These are phyloP conservation scores for Trichonephila inaurata DNA, from an alignment of 1,140 invertebrate genomes.

Conservation along the genomic window DNA sequence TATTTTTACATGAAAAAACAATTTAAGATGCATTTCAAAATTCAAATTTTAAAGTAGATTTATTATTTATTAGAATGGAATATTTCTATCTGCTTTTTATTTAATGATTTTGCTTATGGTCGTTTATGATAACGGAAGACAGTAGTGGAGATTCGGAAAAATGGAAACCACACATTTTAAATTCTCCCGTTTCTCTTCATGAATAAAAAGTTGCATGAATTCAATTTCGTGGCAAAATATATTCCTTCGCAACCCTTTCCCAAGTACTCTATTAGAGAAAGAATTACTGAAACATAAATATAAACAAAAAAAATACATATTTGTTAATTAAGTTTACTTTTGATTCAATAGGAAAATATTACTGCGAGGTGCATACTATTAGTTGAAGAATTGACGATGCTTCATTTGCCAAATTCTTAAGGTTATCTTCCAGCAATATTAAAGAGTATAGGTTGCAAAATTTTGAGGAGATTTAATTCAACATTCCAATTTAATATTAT, in stretches of 20 bases:
- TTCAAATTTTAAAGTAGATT: conserved; percentile 44
- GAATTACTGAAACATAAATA: not conserved
- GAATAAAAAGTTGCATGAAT: not conserved
- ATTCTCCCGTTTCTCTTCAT: not conserved
- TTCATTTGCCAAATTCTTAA: too few relatives aligned
- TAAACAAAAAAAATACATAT: not conserved
- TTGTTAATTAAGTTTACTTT: not conserved
- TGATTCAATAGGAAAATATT: not conserved
- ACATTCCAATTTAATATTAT: too few relatives aligned
- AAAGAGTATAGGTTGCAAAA: too few relatives aligned
- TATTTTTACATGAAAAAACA: conserved; percentile 55
- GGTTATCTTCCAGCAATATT: too few relatives aligned
- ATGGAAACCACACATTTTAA: not conserved
- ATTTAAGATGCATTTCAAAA: conserved; percentile 17
- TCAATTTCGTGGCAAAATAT: not conserved
- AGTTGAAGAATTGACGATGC: too few relatives aligned
- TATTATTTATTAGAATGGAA: conserved; percentile 9
- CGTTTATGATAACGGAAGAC: conserved; percentile 43
- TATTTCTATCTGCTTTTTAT: conserved; percentile 22
- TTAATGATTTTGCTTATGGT: conserved; percentile 40
- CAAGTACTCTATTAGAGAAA: not conserved
- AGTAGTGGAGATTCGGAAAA: not conserved
- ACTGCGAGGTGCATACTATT: too few relatives aligned
- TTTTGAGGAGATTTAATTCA: too few relatives aligned
- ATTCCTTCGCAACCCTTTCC: not conserved